Percentiles rank a stretch among this genome's conserved stretches.
Evolutionary conservation across 1,140 invertebrate genomes (phyloP).

Genomic region (Cotesia typhae): DNA sequence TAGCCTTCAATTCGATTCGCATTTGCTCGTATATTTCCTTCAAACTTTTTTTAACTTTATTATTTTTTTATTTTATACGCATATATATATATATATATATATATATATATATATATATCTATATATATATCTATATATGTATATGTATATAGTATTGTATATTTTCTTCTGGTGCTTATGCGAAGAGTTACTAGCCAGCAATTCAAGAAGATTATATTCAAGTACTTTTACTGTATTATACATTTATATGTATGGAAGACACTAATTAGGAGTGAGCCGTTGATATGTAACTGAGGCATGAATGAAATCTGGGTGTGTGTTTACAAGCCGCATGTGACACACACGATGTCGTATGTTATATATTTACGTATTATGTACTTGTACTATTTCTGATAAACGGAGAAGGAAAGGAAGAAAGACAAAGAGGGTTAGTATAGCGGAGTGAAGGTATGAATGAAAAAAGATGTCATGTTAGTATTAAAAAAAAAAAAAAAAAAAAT

Average conservation of each 20-base stretch:
- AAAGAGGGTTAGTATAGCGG: slow-evolving; percentile 1
- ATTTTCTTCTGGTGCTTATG: neutral
- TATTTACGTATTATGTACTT: neutral
- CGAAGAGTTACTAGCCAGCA: neutral
- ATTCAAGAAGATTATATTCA: slow-evolving; percentile 8
- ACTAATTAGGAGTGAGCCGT: slow-evolving; percentile 34
- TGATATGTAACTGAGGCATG: slow-evolving; percentile 37
- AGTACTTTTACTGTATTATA: neutral
- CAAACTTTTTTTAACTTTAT: neutral
- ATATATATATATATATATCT: too few relatives aligned
- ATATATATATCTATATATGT: too few relatives aligned
- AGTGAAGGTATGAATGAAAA: neutral
- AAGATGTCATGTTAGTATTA: slow-evolving; percentile 7
- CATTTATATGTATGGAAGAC: neutral
- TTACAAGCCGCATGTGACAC: slow-evolving; percentile 33
- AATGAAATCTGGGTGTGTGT: slow-evolving; percentile 35
- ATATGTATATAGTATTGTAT: too few relatives aligned
- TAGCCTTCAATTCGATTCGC: slow-evolving; percentile 38
- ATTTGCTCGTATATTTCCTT: slow-evolving; percentile 26
- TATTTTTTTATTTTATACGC: neutral
- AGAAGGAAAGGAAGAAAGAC: too few relatives aligned
- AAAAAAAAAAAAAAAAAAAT: slow-evolving; percentile 15
- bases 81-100: too few relatives aligned
- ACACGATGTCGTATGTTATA: slow-evolving; percentile 9
- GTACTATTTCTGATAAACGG: slow-evolving; percentile 30